Percentiles rank a stretch among this genome's conserved stretches.
phyloP scores from a whole-genome alignment of 2,888 invertebrate species.

The Ophioninae sp. region DNA sequence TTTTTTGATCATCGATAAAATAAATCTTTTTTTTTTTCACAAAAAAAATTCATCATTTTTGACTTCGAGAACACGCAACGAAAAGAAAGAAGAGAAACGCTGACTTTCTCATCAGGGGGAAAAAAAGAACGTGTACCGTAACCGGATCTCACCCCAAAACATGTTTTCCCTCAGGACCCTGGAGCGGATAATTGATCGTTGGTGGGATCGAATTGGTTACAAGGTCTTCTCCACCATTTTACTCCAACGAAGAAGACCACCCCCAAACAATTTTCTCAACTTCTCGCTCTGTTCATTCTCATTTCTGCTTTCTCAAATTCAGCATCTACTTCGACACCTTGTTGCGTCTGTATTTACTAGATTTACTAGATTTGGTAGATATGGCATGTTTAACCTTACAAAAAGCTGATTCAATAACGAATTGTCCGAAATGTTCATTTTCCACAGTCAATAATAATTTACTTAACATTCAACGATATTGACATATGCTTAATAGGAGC shows the following conservation, averaged over 20 bases:
- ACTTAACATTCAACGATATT: too few relatives aligned
- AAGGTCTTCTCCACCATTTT: constrained; percentile 17
- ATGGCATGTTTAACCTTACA: too few relatives aligned
- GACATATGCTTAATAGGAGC: too few relatives aligned
- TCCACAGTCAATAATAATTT: too few relatives aligned
- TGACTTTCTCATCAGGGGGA: neutral
- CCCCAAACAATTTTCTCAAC: constrained; percentile 7
- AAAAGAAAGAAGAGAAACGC: constrained; percentile 8
- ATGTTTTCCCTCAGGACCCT: constrained; percentile 42
- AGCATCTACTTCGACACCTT: neutral
- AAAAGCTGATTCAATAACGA: too few relatives aligned
- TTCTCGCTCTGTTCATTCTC: constrained; percentile 11
- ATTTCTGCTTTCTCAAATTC: neutral
- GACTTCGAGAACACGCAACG: neutral
- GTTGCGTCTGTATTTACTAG: too few relatives aligned
- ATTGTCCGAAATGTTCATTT: too few relatives aligned
- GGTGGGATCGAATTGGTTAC: constrained; percentile 44
- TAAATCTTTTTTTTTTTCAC: neutral
- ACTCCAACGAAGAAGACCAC: constrained; percentile 5
- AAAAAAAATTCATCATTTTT: neutral
- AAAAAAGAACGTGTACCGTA: constrained; percentile 24
- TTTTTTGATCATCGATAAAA: too few relatives aligned
- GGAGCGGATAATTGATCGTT: constrained; percentile 25
- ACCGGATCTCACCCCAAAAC: constrained; percentile 43
- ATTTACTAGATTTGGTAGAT: too few relatives aligned